Evolutionary conservation across 2,888 invertebrate species (phyloP).

Genomic region (Ecliptopera silaceata): DNA sequence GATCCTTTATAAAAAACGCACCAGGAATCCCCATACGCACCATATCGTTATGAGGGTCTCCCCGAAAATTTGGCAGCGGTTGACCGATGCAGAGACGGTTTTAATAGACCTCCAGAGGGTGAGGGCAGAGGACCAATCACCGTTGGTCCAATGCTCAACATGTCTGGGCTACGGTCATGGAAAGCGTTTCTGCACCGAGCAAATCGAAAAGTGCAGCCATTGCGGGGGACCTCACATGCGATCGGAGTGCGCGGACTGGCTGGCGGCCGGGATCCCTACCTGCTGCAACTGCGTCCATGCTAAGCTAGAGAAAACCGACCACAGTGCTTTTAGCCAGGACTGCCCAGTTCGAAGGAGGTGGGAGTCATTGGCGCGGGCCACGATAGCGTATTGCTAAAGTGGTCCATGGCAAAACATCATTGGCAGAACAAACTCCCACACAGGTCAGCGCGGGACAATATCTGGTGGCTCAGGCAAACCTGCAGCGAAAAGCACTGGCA

Average conservation of each 20-base stretch:
- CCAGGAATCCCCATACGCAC: neutral
- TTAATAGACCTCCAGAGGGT: neutral
- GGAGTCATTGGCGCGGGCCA: too few species aligned
- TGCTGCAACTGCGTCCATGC: neutral
- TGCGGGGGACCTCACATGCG: slow-evolving; percentile 30
- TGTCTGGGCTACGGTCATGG: slow-evolving; percentile 35
- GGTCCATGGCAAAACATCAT: too few species aligned
- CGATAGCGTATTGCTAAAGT: too few species aligned
- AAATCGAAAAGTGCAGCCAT: slow-evolving; percentile 29
- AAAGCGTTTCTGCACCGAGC: slow-evolving; percentile 20
- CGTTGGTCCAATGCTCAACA: neutral
- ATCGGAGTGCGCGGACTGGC: neutral
- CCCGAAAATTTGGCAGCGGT: neutral
- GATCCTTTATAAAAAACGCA: too few species aligned
- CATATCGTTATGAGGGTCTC: neutral
- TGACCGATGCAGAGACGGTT: neutral
- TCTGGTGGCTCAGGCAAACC: slow-evolving; percentile 1
- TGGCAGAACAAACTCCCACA: too few species aligned
- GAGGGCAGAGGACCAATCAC: neutral
- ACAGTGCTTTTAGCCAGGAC: neutral
- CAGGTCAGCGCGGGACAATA: neutral
- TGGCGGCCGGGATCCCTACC: neutral
- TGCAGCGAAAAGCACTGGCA: neutral
- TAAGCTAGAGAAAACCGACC: neutral
- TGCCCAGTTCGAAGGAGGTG: neutral